Base-by-base conservation (phyloP, 2,113 vertebrate genomes). In the Gallinago undulata region DNA sequence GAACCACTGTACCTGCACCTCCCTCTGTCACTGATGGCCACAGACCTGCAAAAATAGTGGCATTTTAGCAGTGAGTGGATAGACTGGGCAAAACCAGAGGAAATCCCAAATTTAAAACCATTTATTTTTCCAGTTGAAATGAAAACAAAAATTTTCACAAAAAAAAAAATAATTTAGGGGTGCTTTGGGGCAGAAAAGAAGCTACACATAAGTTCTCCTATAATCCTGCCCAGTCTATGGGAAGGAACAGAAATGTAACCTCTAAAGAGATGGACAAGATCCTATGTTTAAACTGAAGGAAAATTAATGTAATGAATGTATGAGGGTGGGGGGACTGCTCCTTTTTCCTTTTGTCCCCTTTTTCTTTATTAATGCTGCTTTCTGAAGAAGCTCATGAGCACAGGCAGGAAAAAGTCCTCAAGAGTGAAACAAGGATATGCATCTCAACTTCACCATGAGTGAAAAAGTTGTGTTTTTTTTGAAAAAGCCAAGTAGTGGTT, bases 281-380 rank as follows among this genome's bases (percentile, higher is more conserved):
- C 23, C 13, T 76, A 5, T 39, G 5, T 31, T 86, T 77, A 93
- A 91, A 68, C 18, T 37, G 53, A 67, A 64, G 16, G 33, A 22
- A 82, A 87, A 85, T 15, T 1, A 84, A 64, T 47, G 3, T 9
- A 63, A 47, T 5, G 6, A 50, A 39, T 12, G 16, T 3, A 3
- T 19, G 48, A 27, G 4, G 2, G 8, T 5, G 7, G 11, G 39
- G 8, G 7, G 7, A 5, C 1, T 37, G 5, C 30, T 81, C 18
- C 10, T 48, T 57, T 62, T 41, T 6, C 4, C 12, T 66, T 89
- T 81, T 45, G 22, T 27, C 18, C 10, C 21, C 53, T 47, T 57
- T 8, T 33, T 62, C 30, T 43, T 83, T 72, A 55, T 25, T 75
- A 75, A 41, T 10, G 9, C 11, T 33, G 9, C 7, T 83, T 93